These are phyloP conservation scores for Marmota flaviventris DNA, from an alignment of 2,113 vertebrate species.

Conservation along the genomic window DNA sequence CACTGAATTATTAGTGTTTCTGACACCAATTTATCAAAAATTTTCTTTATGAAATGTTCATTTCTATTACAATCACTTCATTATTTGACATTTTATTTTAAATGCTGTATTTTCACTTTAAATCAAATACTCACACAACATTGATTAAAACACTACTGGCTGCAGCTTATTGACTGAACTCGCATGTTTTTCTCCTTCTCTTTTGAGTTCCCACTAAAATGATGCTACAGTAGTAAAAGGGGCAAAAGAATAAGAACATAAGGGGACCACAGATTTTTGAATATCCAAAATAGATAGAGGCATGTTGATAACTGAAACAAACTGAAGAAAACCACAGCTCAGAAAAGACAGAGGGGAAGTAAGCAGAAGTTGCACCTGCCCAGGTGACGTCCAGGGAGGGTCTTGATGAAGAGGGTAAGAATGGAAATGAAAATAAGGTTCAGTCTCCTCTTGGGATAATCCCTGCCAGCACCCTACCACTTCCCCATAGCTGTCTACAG, in stretches of 20 bases:
- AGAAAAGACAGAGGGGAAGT: background rate
- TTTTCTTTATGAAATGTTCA: background rate
- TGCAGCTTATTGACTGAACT: background rate
- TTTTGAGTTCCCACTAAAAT: constrained; percentile 3
- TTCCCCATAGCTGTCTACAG: background rate
- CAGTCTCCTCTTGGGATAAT: background rate
- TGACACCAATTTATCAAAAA: background rate
- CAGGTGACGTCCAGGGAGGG: no score
- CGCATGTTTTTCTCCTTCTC: background rate
- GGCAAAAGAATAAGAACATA: background rate
- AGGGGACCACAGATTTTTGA: background rate
- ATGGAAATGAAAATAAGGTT: background rate
- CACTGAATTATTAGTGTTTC: background rate
- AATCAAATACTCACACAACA: constrained; percentile 38
- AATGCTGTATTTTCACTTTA: constrained; percentile 3
- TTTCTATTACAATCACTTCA: constrained; percentile 8
- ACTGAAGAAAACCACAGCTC: background rate
- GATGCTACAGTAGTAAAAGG: background rate
- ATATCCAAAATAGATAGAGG: background rate
- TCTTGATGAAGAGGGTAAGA: background rate
- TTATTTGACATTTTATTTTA: constrained; percentile 36
- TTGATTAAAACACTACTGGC: background rate
- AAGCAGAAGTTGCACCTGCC: background rate
- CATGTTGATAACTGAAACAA: background rate
- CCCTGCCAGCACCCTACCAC: no score